Base-by-base conservation (phyloP, 2,888 invertebrate species). In the Latrodectus elegans region DNA sequence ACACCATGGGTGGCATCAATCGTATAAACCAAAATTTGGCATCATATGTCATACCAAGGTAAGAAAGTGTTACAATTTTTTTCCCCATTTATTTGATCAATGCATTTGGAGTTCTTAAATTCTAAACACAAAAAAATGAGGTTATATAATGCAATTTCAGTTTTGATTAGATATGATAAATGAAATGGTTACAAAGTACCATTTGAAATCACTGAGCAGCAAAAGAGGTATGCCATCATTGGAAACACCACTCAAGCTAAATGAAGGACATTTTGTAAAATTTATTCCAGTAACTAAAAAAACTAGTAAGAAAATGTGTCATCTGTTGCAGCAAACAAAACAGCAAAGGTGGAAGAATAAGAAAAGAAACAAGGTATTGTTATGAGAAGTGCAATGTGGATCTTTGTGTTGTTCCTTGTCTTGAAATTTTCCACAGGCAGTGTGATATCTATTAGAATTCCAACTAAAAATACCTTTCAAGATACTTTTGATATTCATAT, bases 51-150 rank as follows among this genome's bases (percentile, higher is more conserved):
- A 72, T 55, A 9, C 64, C 74, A 65, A 22, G 87, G 84, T 60
- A 14, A 38, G 82, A 72, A 78, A 84, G 64, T 68, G 67, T n/a
- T n/a, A n/a, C n/a, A n/a, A n/a, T n/a, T n/a, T n/a, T n/a, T n/a
- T n/a, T n/a, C n/a, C n/a, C n/a, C n/a, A 52, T 77, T 77, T 70
- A 71, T 78, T 74, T 8, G 9, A 65, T 70, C 60, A 89, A 90
- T 70, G 22, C 22, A 77, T 88, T 77, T 75, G 73, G 17, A 80
- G 38, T 70, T 80, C 38, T 55, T 80, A 64, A 14, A 10, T 71
- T 38, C 17, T 80, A 49, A 72, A 60, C n/a, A 60, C 22, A 26
- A 60, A 60, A 72, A 80, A 71, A 38, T 6, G 72, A 8, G 60
- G 72, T 53, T 70, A 53, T 14, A 49, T 22, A 83, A 67, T 49